These are phyloP conservation scores for Ichneumon xanthorius DNA, from an alignment of 2,888 invertebrate species.

Conservation along the genomic window DNA sequence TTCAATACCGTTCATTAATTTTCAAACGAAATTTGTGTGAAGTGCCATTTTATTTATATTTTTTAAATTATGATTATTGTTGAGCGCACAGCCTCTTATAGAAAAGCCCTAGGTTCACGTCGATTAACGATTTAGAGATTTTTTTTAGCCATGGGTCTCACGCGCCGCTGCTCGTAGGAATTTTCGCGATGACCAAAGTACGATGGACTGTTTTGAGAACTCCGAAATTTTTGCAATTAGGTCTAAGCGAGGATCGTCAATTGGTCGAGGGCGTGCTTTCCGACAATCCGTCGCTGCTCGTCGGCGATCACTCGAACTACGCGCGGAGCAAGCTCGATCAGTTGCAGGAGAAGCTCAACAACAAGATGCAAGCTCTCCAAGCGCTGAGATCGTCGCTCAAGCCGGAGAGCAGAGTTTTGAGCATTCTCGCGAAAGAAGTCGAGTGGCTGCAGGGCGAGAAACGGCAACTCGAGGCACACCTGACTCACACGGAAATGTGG, in stretches of 20 bases:
- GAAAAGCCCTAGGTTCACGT: constrained; percentile 33
- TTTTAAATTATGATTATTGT: background rate
- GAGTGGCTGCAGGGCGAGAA: constrained; percentile 93
- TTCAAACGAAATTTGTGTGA: no score
- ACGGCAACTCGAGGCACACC: constrained; percentile 92
- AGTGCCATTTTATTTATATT: no score
- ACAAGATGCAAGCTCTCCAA: constrained; percentile 93
- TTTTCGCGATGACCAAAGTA: background rate
- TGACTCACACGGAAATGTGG: constrained; percentile 95
- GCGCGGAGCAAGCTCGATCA: constrained; percentile 93
- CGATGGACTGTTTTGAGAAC: background rate
- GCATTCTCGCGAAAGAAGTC: constrained; percentile 93
- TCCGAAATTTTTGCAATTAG: constrained; percentile 64
- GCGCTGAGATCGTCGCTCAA: constrained; percentile 93
- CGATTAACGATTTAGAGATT: constrained; percentile 35
- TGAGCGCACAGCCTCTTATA: constrained; percentile 49
- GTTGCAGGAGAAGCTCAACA: constrained; percentile 93
- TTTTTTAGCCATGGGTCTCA: constrained; percentile 1
- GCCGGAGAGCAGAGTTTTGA: constrained; percentile 92
- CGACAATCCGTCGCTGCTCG: constrained; percentile 86
- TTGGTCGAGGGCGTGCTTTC: constrained; percentile 78
- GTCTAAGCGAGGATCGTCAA: constrained; percentile 78
- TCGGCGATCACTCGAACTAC: constrained; percentile 94
- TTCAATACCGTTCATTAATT: no score
- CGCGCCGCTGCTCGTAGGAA: constrained; percentile 4